Base-by-base conservation (phyloP, 2,113 vertebrate species). In the Alethe castanea region DNA sequence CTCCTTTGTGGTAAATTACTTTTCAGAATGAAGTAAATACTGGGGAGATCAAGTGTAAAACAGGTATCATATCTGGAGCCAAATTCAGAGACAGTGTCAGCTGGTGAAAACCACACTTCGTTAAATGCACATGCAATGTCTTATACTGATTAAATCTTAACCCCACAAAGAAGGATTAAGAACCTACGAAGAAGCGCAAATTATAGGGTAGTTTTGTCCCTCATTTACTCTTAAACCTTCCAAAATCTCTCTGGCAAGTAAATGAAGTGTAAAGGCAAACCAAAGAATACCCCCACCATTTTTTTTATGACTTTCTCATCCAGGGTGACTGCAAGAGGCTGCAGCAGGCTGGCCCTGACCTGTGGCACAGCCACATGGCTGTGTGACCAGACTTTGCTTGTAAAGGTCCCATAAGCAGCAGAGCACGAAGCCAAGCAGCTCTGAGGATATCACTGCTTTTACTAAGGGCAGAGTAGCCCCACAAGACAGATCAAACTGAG, bases 231-330 rank as follows among this genome's bases (percentile, higher is more conserved):
- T 92, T 57, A 80, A 59, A 64, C 17, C 35, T 74, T 48, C 35
- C 66, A 59, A 84, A 81, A 45, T 62, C 28, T 35, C 7, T 54
- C 35, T 36, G 22, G 31, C 28, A 59, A 64, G 62, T 45, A 24
- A 72, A 47, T 24, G 20, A 83, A 44, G 17, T 42, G 20, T 22
- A 26, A 64, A 90, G 77, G 64, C 40, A 77, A 47, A 28, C 6
- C 0, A 2, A 88, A 62, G 9, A 36, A 25, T 5, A 29, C 7
- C 12, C 9, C 13, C 5, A 12, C 1, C 18, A 3, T 40, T 70
- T 77, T 52, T 9, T 31, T 52, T 44, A 9, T 19, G 35, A 7
- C 14, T 87, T 69, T 53, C 69, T 65, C 20, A 26, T 11, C 38
- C 45, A 36, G 50, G 35, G 17, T 1, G 13, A 25, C 24, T 57